These are phyloP conservation scores for Myotis vivesi DNA, from an alignment of 2,797 vertebrate genomes.

Conservation along the genomic window DNA sequence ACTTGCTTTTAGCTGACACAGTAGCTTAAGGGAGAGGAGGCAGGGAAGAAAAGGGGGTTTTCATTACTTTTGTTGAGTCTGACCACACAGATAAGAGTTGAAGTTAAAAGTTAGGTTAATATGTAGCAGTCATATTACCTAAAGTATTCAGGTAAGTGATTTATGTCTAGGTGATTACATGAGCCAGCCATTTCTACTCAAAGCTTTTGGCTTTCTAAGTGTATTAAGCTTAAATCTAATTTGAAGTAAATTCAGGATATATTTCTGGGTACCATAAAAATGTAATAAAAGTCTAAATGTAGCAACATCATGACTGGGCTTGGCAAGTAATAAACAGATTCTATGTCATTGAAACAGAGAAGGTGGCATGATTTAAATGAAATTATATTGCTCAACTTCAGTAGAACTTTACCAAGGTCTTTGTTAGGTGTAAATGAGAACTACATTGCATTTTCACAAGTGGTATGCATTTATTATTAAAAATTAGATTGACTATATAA, in stretches of 20 bases:
- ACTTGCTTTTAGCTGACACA: conserved; percentile 33
- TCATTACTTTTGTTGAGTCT: neutral
- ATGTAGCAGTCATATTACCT: neutral
- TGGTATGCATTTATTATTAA: neutral
- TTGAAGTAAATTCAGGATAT: neutral
- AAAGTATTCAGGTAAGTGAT: neutral
- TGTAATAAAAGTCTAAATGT: neutral
- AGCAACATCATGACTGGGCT: neutral
- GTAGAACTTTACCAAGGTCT: neutral
- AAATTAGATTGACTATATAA: neutral
- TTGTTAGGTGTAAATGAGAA: neutral
- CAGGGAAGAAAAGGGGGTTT: neutral
- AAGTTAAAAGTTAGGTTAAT: conserved; percentile 6
- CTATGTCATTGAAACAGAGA: neutral
- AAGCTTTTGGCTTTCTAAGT: neutral
- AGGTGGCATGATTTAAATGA: neutral
- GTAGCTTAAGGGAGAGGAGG: neutral
- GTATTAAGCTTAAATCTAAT: neutral
- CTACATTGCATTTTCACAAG: neutral
- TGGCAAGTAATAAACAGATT: neutral
- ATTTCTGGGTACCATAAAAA: conserved; percentile 26
- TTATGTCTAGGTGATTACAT: neutral
- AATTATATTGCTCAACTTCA: neutral
- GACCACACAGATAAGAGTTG: neutral
- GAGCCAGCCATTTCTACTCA: neutral